These are phyloP conservation scores for Lepisosteus oculatus DNA, from an alignment of 2,113 vertebrate genomes.

Conservation along the genomic window DNA sequence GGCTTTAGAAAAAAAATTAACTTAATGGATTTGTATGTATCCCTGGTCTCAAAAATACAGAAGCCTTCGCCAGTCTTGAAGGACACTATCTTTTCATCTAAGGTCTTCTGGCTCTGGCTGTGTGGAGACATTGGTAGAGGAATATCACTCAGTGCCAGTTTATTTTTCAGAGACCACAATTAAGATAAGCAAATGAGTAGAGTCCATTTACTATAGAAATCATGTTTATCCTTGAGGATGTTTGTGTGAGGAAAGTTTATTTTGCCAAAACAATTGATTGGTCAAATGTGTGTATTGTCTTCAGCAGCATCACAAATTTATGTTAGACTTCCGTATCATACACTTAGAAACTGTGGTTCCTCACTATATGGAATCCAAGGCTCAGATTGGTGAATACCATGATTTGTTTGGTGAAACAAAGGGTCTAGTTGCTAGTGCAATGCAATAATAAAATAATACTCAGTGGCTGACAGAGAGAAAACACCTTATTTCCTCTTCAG, in stretches of 20 bases:
- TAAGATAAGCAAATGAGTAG: conserved; percentile 52
- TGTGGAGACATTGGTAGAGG: conserved; percentile 63
- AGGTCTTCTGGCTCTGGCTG: conserved; percentile 48
- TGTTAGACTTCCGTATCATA: not conserved
- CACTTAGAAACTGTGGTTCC: not conserved
- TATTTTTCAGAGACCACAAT: conserved; percentile 35
- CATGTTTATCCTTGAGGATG: conserved; percentile 29
- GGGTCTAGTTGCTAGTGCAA: too few relatives aligned
- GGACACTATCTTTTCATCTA: conserved; percentile 41
- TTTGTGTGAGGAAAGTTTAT: conserved; percentile 30
- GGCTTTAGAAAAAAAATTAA: too few relatives aligned
- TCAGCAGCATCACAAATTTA: not conserved
- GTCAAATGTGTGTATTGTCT: not conserved
- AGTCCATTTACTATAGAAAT: conserved; percentile 37
- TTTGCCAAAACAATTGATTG: conserved; percentile 31
- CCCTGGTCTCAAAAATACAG: too few relatives aligned
- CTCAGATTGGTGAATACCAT: not conserved
- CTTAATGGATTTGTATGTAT: too few relatives aligned
- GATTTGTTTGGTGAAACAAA: too few relatives aligned
- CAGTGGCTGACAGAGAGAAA: too few relatives aligned
- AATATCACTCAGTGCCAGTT: conserved; percentile 45
- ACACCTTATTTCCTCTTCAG: too few relatives aligned
- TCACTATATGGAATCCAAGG: not conserved
- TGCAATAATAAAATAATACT: too few relatives aligned
- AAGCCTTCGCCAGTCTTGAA: not conserved